Percentiles rank a stretch among this genome's conserved stretches.
phyloP scores from a whole-genome alignment of 2,888 invertebrate species.

The Lepidocyrtoides sp. region DNA sequence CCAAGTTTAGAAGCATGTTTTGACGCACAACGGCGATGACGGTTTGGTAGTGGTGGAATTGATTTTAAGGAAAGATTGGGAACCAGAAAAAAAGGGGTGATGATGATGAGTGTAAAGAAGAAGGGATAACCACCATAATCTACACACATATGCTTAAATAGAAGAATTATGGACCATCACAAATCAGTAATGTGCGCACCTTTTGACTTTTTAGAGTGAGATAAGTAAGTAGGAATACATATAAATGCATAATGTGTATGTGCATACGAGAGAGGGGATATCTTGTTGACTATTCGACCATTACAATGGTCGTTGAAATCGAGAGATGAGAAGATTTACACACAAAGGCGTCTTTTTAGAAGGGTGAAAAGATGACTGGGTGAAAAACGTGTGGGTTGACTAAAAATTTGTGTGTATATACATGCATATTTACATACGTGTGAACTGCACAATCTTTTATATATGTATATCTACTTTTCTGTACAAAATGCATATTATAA shows the following conservation, averaged over 20 bases:
- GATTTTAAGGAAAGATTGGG: slow-evolving; percentile 68
- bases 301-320: slow-evolving; percentile 62
- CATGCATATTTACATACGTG: too few species aligned
- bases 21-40: slow-evolving; percentile 50
- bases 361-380: slow-evolving; percentile 73
- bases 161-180: slow-evolving; percentile 71
- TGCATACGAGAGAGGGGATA: slow-evolving; percentile 4
- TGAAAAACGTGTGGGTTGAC: slow-evolving; percentile 73
- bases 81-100: slow-evolving; percentile 51
- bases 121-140: slow-evolving; percentile 32
- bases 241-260: too few species aligned
- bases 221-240: too few species aligned
- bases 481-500: not conserved
- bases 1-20: slow-evolving; percentile 65
- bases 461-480: not conserved
- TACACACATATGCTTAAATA: not conserved
- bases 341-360: slow-evolving; percentile 62
- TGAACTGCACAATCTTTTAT: slow-evolving; percentile 7
- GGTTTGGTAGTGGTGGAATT: slow-evolving; percentile 37
- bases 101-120: slow-evolving; percentile 36
- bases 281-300: slow-evolving; percentile 53
- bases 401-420: slow-evolving; percentile 58
- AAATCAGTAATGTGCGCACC: slow-evolving; percentile 68
- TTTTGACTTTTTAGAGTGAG: slow-evolving; percentile 63
- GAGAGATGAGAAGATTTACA: slow-evolving; percentile 70